These are phyloP conservation scores for Asteroscopus sphinx DNA, from an alignment of 2,888 invertebrate species.

Conservation along the genomic window DNA sequence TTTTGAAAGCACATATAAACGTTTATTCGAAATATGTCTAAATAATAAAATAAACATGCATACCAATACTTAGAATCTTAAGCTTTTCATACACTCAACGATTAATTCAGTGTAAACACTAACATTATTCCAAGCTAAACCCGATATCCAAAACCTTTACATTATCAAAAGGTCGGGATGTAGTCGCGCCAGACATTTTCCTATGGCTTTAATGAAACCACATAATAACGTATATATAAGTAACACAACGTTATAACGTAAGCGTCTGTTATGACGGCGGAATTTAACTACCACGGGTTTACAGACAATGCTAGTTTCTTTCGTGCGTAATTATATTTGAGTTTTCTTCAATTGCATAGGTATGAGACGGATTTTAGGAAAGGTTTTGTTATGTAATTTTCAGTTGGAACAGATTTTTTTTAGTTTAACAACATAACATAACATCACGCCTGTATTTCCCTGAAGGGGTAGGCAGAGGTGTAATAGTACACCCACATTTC, in stretches of 20 bases:
- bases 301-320: slow-evolving; percentile 24
- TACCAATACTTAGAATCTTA: too few species aligned
- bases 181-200: slow-evolving; percentile 71
- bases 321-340: slow-evolving; percentile 41
- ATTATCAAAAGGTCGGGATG: slow-evolving; percentile 57
- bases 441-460: too few species aligned
- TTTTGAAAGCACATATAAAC: too few species aligned
- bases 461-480: too few species aligned
- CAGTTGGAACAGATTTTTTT: too few species aligned
- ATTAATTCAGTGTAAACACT: background rate
- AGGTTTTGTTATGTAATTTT: too few species aligned
- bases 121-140: slow-evolving; percentile 25
- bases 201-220: slow-evolving; percentile 76
- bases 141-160: slow-evolving; percentile 43
- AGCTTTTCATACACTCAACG: too few species aligned
- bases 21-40: too few species aligned
- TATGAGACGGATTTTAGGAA: background rate
- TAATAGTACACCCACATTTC: too few species aligned
- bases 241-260: slow-evolving; percentile 62
- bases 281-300: slow-evolving; percentile 51
- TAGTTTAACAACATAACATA: background rate
- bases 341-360: slow-evolving; percentile 5
- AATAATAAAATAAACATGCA: too few species aligned
- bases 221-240: slow-evolving; percentile 68
- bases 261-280: slow-evolving; percentile 67